Base-by-base conservation (phyloP, 2,113 vertebrate species). In the Tragulus kanchil region DNA sequence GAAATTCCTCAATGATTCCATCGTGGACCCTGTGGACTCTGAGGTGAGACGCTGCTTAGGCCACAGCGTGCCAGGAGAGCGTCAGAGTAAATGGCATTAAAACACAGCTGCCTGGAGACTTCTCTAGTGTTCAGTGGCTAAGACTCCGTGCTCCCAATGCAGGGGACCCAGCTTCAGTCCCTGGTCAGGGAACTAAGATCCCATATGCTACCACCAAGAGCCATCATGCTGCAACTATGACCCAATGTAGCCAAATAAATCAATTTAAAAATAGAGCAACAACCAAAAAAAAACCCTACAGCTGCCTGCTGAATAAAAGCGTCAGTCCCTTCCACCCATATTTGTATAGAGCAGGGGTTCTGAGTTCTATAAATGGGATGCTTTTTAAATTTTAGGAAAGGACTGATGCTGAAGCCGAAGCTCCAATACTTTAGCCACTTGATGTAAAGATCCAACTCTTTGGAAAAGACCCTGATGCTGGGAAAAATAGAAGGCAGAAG, bases 1-100 rank as follows among this genome's bases (percentile, higher is more conserved):
- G 85, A 99, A 99, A 97, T 99, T 99, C 94, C 98, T 99, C 94
- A 98, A 99, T 0, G 99, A 99, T 64, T 97, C 99, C 11, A 98
- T 99, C 52, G 99, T 99, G 14, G 99, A 99, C 85, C 99, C 99
- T 45, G 99, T 99, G 0, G 98, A 98, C 65, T 98, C 99, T 0
- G 99, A 99, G 99, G 99, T 99, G 96, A 98, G 98, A 42, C 2
- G 0, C 26, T 78, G 21, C 9, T 6, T 31, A 36, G 50, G 52
- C 85, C 48, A 83, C 21, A 69, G 8, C 67, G 4, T 59, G 14
- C 25, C 17, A 19, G 45, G 84, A 93, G n/a, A 75, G 21, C 17
- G 0, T 1, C 42, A 7, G 59, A 73, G 8, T 52, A 28, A 89
- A 25, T 73, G n/a, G 54, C 54, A 5, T 64, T 81, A 25, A 78